These are phyloP conservation scores for Corythornis madagascariensis DNA, from an alignment of 2,113 vertebrate genomes.

Conservation along the genomic window DNA sequence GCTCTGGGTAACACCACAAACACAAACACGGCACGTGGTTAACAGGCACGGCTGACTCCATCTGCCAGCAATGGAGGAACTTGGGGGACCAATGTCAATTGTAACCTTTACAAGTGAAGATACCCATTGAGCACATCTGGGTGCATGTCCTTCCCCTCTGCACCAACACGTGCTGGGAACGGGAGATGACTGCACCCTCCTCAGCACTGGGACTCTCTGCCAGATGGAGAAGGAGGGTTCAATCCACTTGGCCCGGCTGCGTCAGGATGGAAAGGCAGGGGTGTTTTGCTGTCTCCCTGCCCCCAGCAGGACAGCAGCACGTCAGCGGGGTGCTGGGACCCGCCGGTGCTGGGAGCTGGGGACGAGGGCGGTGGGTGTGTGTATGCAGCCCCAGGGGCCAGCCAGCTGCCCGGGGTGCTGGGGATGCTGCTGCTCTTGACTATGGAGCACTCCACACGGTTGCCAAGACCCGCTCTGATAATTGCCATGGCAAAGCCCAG, in stretches of 20 bases:
- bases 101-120: slow-evolving; percentile 13
- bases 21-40: neutral
- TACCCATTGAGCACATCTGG: fast-evolving
- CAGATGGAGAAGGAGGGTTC: neutral
- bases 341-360: neutral
- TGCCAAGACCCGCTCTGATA: neutral
- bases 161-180: neutral
- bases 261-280: neutral
- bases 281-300: neutral
- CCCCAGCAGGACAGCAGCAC: neutral
- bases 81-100: neutral
- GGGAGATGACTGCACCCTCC: neutral
- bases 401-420: neutral
- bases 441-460: neutral
- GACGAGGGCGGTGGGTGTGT: fast-evolving
- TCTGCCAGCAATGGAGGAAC: slow-evolving; percentile 18
- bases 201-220: neutral
- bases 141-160: neutral
- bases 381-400: neutral
- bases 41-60: neutral
- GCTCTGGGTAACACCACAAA: neutral
- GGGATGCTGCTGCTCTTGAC: neutral
- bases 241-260: neutral
- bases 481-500: neutral
- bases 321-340: neutral